A percentile compares a stretch with the other conserved stretches of the same genome.
Evolutionary conservation across 2,113 vertebrate genomes (phyloP).

Genomic region (Gallinago paraguaiae): DNA sequence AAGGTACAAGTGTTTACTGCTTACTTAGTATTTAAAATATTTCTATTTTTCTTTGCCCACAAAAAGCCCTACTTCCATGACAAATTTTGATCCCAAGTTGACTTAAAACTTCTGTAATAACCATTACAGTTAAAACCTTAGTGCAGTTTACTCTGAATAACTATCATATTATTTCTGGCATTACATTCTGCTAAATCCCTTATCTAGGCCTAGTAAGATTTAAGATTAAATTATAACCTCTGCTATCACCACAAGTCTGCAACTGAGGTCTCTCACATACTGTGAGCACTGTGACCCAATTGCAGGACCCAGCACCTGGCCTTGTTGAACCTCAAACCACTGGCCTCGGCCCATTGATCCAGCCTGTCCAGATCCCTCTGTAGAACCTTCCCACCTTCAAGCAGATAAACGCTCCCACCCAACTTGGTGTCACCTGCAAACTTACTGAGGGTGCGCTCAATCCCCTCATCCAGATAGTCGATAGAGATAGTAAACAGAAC

Average conservation of each 20-base stretch:
- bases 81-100: neutral
- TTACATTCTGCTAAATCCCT: neutral
- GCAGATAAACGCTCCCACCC: neutral
- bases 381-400: neutral
- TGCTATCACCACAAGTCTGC: neutral
- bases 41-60: neutral
- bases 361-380: neutral
- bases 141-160: neutral
- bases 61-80: neutral
- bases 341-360: neutral
- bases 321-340: neutral
- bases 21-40: neutral
- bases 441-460: neutral
- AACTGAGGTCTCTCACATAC: neutral
- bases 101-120: neutral
- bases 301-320: neutral
- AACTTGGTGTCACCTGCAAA: neutral
- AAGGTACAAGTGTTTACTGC: neutral
- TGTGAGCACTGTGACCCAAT: neutral
- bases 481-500: neutral
- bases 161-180: neutral
- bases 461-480: neutral
- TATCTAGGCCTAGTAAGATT: neutral
- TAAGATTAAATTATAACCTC: neutral
- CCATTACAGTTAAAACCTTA: neutral